Base-by-base conservation (phyloP, 2,888 invertebrate genomes). In the Stramonita haemastoma region DNA sequence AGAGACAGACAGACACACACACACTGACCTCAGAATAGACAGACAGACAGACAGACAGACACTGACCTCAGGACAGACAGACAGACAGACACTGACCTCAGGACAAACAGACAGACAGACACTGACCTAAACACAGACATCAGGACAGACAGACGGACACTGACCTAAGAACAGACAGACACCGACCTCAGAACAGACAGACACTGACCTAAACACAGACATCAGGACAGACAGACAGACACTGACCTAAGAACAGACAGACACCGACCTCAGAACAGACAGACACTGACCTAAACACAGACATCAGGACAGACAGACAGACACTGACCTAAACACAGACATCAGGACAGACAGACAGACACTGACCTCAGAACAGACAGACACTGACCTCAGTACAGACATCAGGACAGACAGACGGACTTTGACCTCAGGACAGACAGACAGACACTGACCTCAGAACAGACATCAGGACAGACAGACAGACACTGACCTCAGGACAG, bases 221-320 rank as follows among this genome's bases (percentile, higher is more conserved):
- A 90, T 32, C n/a, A 91, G 86, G 46, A 91, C 90, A 34, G 91
- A 89, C 17, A 17, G 26, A 17, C 17, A 17, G 19, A 66, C 46
- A 46, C n/a, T n/a, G n/a, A n/a, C n/a, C n/a, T 66, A 2, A 17
- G 26, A n/a, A n/a, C n/a, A 60, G 19, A 66, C 66, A 66, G 19
- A 66, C 66, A 66, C 46, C 46, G n/a, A n/a, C n/a, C n/a, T 60
- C 60, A 66, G 19, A 8, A 8, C 46, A 46, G 46, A 46, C 46
- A 46, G 46, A 46, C 46, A 46, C 8, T 8, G 46, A 46, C 46
- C 2, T 46, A 5, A 8, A 5, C 4, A 46, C 46, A 66, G 17
- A 66, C 66, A 66, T 66, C 66, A 17, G 26, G 19, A 66, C 66
- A 66, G 19, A 66, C 66, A 66, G 19, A 66, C 66, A 66, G 19